Conservation (phyloP, 2,888 invertebrate genomes). For the Cryptocephalus primarius region DNA sequence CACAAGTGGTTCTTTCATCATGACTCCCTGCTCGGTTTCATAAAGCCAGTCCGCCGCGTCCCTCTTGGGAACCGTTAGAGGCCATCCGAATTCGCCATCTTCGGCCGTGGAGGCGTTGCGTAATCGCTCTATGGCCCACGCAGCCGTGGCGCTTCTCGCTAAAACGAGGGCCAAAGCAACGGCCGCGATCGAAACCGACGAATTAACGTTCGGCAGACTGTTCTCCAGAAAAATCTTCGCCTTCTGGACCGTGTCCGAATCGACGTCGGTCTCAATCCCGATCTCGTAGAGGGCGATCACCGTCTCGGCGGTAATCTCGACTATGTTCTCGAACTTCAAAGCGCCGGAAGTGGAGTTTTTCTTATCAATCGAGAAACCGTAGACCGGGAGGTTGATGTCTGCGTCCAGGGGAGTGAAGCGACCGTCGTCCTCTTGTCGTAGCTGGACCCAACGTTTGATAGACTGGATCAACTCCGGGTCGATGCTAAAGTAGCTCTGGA, state of each 20-base stretch:
- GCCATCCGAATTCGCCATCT: conserved; percentile 60
- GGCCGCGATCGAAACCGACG: conserved; percentile 49
- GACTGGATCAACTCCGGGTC: conserved; percentile 49
- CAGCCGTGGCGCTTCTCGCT: conserved; percentile 36
- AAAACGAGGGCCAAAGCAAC: conserved; percentile 48
- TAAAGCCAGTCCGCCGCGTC: conserved; percentile 55
- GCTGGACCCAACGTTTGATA: conserved; percentile 51
- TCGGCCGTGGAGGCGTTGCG: conserved; percentile 52
- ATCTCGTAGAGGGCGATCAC: conserved; percentile 49
- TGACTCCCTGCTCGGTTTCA: conserved; percentile 44
- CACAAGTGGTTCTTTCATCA: conserved; percentile 42
- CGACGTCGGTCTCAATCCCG: conserved; percentile 34
- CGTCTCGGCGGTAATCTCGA: conserved; percentile 53
- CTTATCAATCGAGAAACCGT: conserved; percentile 13
- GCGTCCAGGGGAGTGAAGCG: conserved; percentile 48
- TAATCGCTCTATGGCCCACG: conserved; percentile 47
- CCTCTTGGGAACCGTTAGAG: conserved; percentile 41
- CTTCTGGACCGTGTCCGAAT: conserved; percentile 38
- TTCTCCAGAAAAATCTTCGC: conserved; percentile 48
- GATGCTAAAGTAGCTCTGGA: conserved; percentile 49
- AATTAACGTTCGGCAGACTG: conserved; percentile 43
- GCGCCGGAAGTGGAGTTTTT: conserved; percentile 40
- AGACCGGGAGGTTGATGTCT: conserved; percentile 39
- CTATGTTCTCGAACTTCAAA: conserved; percentile 43
- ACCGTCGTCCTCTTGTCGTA: conserved; percentile 48